Evolutionary conservation across 2,888 invertebrate genomes (phyloP), one percentile per base, ranked within the genome.

Genomic region (Ecdyonurus torrentis): DNA sequence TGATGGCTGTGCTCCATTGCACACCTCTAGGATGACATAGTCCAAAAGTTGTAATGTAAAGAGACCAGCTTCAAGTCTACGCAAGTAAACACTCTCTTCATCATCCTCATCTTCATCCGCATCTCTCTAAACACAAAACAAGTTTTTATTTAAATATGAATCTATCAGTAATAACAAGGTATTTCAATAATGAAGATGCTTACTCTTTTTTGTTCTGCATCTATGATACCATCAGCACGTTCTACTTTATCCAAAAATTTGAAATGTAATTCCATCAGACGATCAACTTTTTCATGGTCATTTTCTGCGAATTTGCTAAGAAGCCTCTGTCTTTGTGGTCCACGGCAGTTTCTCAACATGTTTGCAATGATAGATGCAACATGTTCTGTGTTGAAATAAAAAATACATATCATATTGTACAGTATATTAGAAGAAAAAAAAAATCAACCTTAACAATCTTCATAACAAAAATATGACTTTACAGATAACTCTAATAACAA

Each of bases 221-320:
- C 87, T 70, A 92, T 85, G 69, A 84, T 82, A 22, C 83, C 83
- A 74, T 95, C 94, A 1, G 90, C 83, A 60, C 83, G 78, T 70
- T 93, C 88, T 0, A 97, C 92, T 77, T 93, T 93, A 70, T 93
- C 93, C 74, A 93, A 81, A 75, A 97, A 99, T 73, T 97, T 96
- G 72, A 98, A 92, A 77, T 99, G 97, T 66, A 99, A 77, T 74
- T 99, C 99, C 73, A 99, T 79, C 58, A 99, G 79, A 65, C 99
- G 79, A 75, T 99, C 99, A 0, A 99, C 93, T 78, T 99, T 99
- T 74, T 98, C 98, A 70, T 93, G 89, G 74, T 99, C 98, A 72
- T 96, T 96, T 76, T 99, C 99, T 0, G 89, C 89, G 73, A 99
- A 99, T 78, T 99, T 99, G 68, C 89, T 87, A 19, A 99, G 77